phyloP scores from a whole-genome alignment of 2,113 vertebrate genomes.

The Petroica traversi region DNA sequence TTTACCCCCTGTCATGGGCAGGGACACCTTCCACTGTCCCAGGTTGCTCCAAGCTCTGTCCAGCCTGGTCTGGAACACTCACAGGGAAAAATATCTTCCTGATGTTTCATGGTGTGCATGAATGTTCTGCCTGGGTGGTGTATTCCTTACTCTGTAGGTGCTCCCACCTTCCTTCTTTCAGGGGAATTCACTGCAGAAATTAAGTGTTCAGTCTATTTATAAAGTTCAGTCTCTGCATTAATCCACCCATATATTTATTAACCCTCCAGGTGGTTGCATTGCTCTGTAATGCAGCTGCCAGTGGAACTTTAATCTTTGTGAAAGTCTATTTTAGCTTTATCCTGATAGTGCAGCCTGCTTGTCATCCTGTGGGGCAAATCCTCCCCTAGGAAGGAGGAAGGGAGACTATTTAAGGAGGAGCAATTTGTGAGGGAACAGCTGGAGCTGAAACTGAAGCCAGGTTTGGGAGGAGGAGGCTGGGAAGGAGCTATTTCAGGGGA shows the following conservation, averaged over 20 bases:
- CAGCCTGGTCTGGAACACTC: neutral
- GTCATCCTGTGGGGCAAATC: neutral
- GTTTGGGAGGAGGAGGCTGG: neutral
- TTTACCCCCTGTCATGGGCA: neutral
- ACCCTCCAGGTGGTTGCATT: constrained; percentile 8
- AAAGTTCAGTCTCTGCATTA: neutral
- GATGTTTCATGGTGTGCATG: neutral
- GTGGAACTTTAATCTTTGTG: neutral
- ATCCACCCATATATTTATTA: neutral
- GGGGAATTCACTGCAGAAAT: neutral
- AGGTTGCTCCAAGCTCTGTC: neutral
- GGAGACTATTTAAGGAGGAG: constrained; percentile 1
- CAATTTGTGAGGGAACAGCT: neutral
- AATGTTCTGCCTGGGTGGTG: neutral
- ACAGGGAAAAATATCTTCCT: neutral
- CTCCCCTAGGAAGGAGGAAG: neutral
- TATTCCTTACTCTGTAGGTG: neutral
- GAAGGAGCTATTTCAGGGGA: constrained; percentile 1
- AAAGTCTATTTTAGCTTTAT: neutral
- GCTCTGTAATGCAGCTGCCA: neutral
- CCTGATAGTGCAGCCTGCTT: neutral
- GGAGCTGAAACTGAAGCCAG: neutral
- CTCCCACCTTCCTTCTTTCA: neutral
- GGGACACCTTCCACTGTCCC: neutral
- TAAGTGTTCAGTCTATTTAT: neutral